A percentile compares a stretch with the other conserved stretches of the same genome.
Evolutionary conservation across 1,140 invertebrate species (phyloP).

Genomic region (Gryllus bimaculatus): DNA sequence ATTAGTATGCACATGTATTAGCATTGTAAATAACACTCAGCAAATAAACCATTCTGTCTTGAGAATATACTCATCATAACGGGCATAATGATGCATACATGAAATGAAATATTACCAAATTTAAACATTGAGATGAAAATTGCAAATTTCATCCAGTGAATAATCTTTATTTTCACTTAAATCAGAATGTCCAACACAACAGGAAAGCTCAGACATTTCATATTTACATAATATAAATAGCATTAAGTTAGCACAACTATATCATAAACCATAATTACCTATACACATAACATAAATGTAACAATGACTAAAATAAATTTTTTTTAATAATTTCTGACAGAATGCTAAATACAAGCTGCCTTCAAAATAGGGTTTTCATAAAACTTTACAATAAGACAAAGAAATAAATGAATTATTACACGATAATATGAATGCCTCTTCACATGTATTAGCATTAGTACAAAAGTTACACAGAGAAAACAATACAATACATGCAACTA

Average conservation of each 20-base stretch:
- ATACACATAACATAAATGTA: background rate
- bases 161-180: background rate
- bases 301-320: background rate
- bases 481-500: too few species aligned
- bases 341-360: background rate
- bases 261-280: background rate
- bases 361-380: background rate
- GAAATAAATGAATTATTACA: background rate
- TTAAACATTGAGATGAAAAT: background rate
- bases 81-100: background rate
- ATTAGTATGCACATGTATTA: too few species aligned
- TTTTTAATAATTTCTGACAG: background rate
- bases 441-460: too few species aligned
- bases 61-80: too few species aligned
- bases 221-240: constrained; percentile 1
- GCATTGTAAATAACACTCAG: too few species aligned
- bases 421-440: too few species aligned
- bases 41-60: too few species aligned
- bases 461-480: too few species aligned
- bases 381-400: background rate
- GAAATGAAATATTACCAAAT: background rate
- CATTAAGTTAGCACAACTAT: background rate
- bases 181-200: background rate
- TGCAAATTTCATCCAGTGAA: background rate
- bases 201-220: background rate